These are phyloP conservation scores for Xestia ashworthii DNA, from an alignment of 2,888 invertebrate species.

Conservation along the genomic window DNA sequence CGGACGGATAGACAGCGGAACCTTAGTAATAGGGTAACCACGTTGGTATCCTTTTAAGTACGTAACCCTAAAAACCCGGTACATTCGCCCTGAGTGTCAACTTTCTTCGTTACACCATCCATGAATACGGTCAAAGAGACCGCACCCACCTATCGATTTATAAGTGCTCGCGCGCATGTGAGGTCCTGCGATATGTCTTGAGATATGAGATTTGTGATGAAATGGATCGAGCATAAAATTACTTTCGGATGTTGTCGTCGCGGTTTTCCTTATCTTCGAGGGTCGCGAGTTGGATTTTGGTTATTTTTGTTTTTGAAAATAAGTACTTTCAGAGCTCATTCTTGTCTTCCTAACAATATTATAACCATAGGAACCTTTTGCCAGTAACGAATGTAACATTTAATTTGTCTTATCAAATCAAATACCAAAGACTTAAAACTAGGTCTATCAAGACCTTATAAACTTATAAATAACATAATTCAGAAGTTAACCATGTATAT, in stretches of 20 bases:
- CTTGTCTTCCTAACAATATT: background rate
- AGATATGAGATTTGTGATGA: slow-evolving; percentile 63
- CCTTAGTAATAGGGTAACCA: background rate
- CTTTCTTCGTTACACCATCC: slow-evolving; percentile 84
- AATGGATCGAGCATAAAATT: background rate
- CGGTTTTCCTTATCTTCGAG: background rate
- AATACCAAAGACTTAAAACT: background rate
- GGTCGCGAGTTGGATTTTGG: too few species aligned
- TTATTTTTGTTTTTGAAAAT: too few species aligned
- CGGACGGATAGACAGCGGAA: background rate
- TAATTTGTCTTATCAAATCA: too few species aligned
- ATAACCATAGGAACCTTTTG: too few species aligned
- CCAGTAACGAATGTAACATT: too few species aligned
- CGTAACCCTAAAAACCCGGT: slow-evolving; percentile 57
- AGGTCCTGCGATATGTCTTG: slow-evolving; percentile 71
- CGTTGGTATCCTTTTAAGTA: background rate
- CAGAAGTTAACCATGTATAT: slow-evolving; percentile 12
- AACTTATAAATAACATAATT: slow-evolving; percentile 9
- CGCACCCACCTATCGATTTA: slow-evolving; percentile 88
- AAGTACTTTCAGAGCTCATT: too few species aligned
- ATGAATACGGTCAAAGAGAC: slow-evolving; percentile 79
- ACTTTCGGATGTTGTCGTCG: background rate
- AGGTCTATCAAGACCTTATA: slow-evolving; percentile 14
- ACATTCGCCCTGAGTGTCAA: slow-evolving; percentile 67
- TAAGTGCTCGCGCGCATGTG: slow-evolving; percentile 68